These are phyloP conservation scores for Gobio gobio DNA, from an alignment of 2,113 vertebrate species.

Conservation along the genomic window DNA sequence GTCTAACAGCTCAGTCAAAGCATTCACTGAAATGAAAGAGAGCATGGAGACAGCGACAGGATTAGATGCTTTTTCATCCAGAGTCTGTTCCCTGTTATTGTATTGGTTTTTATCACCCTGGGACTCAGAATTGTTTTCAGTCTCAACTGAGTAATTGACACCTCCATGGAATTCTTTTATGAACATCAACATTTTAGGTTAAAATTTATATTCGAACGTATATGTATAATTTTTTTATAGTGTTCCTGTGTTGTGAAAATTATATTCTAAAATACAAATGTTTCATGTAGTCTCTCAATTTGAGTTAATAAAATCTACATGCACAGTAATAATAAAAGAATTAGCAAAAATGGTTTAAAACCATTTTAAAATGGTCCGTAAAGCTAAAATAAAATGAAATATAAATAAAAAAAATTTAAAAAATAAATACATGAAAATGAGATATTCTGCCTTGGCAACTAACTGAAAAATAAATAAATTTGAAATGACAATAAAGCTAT, in stretches of 20 bases:
- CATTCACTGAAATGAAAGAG: conserved; percentile 34
- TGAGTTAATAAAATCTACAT: not conserved
- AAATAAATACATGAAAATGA: not conserved
- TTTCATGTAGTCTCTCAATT: not conserved
- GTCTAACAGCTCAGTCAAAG: not conserved
- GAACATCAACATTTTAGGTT: not conserved
- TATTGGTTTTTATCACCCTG: not conserved
- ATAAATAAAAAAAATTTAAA: not conserved
- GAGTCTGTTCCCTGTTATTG: not conserved
- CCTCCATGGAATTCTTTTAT: not conserved
- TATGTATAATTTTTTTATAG: too few relatives aligned
- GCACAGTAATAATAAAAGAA: not conserved
- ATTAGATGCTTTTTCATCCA: conserved; percentile 5
- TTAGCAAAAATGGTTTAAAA: not conserved
- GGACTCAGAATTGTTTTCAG: too few relatives aligned
- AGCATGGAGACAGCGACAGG: not conserved
- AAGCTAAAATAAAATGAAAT: not conserved
- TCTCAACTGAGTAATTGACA: not conserved
- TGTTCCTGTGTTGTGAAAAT: too few relatives aligned
- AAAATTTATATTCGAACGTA: too few relatives aligned
- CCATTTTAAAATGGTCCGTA: too few relatives aligned
- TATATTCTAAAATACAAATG: not conserved
- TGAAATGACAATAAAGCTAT: not conserved
- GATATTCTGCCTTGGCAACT: not conserved
- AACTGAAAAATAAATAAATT: not conserved